These are phyloP conservation scores for Trimorus sp. DNA, from an alignment of 2,888 invertebrate species.

Conservation along the genomic window DNA sequence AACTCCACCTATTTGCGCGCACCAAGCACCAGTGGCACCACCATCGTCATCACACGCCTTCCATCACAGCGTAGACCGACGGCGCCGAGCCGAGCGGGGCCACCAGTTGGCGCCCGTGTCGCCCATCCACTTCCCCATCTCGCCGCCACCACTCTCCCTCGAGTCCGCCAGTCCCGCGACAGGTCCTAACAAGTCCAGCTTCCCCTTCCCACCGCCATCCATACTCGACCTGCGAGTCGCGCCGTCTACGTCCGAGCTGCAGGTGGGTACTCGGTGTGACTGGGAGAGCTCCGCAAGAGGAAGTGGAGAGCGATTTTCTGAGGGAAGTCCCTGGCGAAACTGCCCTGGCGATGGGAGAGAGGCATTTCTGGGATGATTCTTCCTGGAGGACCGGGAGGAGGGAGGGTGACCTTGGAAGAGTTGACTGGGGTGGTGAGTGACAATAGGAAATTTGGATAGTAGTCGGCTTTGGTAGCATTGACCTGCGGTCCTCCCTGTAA, in stretches of 20 bases:
- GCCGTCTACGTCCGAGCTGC: slow-evolving; percentile 78
- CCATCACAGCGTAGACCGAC: slow-evolving; percentile 71
- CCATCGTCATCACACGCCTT: slow-evolving; percentile 78
- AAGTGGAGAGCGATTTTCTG: no score
- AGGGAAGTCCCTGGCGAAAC: neutral
- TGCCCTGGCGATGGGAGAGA: no score
- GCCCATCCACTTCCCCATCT: slow-evolving; percentile 68
- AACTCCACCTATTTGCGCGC: slow-evolving; percentile 64
- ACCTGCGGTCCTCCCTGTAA: no score
- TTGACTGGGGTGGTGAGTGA: no score
- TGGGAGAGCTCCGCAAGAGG: no score
- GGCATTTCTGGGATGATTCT: no score
- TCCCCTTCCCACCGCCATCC: slow-evolving; percentile 79
- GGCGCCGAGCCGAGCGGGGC: slow-evolving; percentile 68
- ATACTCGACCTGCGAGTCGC: slow-evolving; percentile 79
- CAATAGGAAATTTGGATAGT: no score
- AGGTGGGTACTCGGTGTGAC: slow-evolving; percentile 75
- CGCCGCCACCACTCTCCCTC: slow-evolving; percentile 85
- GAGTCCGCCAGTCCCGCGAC: slow-evolving; percentile 81
- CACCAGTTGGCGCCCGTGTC: slow-evolving; percentile 81
- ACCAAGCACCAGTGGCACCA: slow-evolving; percentile 82
- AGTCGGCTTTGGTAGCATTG: no score
- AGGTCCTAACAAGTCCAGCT: slow-evolving; percentile 71
- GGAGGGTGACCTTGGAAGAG: no score
- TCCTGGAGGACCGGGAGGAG: no score